Evolutionary conservation across 2,113 vertebrate species (phyloP).

Genomic region (Equus quagga): DNA sequence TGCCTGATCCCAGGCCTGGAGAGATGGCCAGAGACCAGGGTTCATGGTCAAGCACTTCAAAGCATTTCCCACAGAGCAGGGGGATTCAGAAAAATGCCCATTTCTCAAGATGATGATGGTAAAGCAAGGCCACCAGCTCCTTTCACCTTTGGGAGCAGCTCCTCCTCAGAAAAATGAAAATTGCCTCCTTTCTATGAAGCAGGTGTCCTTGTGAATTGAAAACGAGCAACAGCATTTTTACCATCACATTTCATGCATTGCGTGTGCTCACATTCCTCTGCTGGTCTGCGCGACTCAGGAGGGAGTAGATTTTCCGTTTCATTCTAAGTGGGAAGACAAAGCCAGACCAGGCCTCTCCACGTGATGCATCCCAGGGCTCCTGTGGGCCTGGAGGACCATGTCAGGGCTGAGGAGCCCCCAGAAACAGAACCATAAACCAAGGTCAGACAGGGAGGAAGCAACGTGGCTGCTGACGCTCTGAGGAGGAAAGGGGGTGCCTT

Average conservation of each 20-base stretch:
- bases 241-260: accelerated
- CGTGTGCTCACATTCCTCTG: background rate
- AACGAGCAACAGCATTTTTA: accelerated
- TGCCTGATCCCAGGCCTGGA: background rate
- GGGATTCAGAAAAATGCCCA: background rate
- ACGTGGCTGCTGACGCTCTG: accelerated
- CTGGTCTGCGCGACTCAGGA: accelerated
- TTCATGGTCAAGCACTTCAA: background rate
- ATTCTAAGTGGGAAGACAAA: background rate
- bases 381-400: background rate
- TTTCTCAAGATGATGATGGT: background rate
- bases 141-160: background rate
- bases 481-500: background rate
- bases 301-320: accelerated
- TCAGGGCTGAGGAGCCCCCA: background rate
- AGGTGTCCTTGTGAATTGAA: background rate
- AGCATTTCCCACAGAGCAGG: background rate
- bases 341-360: background rate
- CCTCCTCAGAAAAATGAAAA: background rate
- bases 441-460: background rate
- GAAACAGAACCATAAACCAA: too few species aligned
- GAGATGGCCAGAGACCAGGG: too few species aligned
- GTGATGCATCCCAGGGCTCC: too few species aligned
- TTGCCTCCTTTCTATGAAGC: background rate
- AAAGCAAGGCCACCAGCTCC: background rate